Percentiles rank a stretch among this genome's conserved stretches.
phyloP scores from a whole-genome alignment of 2,888 invertebrate genomes.

The Spilarctia lutea region DNA sequence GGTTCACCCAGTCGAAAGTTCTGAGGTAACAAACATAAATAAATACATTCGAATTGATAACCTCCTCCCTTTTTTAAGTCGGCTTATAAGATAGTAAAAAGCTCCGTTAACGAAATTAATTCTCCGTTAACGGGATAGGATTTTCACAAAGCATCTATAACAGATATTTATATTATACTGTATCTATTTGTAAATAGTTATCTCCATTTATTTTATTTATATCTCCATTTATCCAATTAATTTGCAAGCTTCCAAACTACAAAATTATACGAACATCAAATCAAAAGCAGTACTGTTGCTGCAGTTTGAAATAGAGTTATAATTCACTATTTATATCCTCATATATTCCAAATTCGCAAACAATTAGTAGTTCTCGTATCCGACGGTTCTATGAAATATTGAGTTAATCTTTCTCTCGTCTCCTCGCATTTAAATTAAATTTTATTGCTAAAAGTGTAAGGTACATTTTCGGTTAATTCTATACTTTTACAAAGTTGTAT shows the following conservation, averaged over 20 bases:
- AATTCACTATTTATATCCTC: slow-evolving; percentile 3
- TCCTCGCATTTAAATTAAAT: slow-evolving; percentile 3
- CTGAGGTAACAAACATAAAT: no score
- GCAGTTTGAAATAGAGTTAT: slow-evolving; percentile 8
- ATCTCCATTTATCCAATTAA: neutral
- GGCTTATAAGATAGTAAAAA: no score
- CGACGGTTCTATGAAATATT: slow-evolving; percentile 71
- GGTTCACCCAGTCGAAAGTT: no score
- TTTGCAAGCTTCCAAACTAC: neutral
- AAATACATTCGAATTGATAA: no score
- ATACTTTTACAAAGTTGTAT: slow-evolving; percentile 6
- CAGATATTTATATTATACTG: neutral
- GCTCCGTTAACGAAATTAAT: no score
- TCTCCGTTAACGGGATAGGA: no score
- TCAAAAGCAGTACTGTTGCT: neutral
- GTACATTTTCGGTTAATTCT: slow-evolving; percentile 17
- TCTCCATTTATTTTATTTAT: neutral
- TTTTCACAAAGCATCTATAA: neutral
- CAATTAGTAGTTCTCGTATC: slow-evolving; percentile 47
- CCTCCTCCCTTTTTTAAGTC: no score
- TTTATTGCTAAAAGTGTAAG: neutral
- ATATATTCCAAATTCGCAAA: slow-evolving; percentile 45
- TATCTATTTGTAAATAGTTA: neutral
- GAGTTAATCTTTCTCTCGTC: slow-evolving; percentile 49
- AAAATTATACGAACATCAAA: neutral